These are phyloP conservation scores for Ectemnius cavifrons DNA, from an alignment of 2,888 invertebrate genomes.

Conservation along the genomic window DNA sequence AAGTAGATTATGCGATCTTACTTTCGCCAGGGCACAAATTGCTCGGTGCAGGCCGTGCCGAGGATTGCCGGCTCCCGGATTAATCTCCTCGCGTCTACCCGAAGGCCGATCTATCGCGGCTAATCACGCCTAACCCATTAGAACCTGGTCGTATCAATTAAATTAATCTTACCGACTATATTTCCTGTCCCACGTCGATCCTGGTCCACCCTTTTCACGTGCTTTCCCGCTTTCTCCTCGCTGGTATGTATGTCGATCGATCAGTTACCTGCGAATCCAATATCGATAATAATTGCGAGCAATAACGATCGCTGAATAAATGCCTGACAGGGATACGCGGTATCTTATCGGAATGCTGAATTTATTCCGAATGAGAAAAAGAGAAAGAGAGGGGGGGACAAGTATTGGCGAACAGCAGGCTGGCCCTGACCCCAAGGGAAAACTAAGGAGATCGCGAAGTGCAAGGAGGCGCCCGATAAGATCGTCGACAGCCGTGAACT, in stretches of 20 bases:
- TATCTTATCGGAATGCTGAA: too few relatives aligned
- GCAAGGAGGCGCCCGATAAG: slow-evolving; percentile 51
- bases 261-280: background rate
- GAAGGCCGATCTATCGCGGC: slow-evolving; percentile 51
- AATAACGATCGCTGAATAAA: too few relatives aligned
- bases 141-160: slow-evolving; percentile 50
- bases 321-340: too few relatives aligned
- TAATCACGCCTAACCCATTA: slow-evolving; percentile 52
- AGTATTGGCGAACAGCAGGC: background rate
- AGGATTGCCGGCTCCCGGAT: slow-evolving; percentile 40
- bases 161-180: slow-evolving; percentile 43
- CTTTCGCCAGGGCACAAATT: slow-evolving; percentile 57
- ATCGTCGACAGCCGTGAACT: slow-evolving; percentile 49
- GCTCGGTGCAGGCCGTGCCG: slow-evolving; percentile 42
- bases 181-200: background rate
- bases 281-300: background rate
- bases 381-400: background rate
- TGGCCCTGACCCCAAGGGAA: slow-evolving; percentile 45
- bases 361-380: background rate
- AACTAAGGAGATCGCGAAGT: slow-evolving; percentile 33
- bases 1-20: slow-evolving; percentile 60
- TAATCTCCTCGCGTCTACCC: slow-evolving; percentile 48
- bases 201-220: background rate
- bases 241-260: background rate
- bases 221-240: background rate